phyloP scores from a whole-genome alignment of 2,888 invertebrate genomes.

The Oxystoma pomonae region DNA sequence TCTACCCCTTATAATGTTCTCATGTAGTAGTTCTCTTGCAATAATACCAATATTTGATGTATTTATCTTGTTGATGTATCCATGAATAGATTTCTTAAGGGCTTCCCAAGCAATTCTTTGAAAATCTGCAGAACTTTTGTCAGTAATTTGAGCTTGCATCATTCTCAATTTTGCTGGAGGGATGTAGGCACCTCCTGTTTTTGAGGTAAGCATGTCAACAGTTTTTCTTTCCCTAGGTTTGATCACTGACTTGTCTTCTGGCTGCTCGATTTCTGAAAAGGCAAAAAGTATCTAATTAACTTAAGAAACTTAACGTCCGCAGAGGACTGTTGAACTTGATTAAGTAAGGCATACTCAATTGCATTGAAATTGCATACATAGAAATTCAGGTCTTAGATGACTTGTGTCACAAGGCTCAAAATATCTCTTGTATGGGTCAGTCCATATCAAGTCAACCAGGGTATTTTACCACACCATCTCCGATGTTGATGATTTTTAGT shows the following conservation, averaged over 20 bases:
- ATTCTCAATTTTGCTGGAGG: slow-evolving; percentile 93
- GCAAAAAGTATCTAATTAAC: no score
- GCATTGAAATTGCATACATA: no score
- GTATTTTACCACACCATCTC: no score
- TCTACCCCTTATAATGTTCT: slow-evolving; percentile 93
- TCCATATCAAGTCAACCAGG: no score
- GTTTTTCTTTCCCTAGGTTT: slow-evolving; percentile 48
- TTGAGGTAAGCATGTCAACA: slow-evolving; percentile 71
- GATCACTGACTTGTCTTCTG: slow-evolving; percentile 36
- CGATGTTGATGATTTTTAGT: no score
- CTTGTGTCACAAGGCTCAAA: no score
- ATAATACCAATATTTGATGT: slow-evolving; percentile 91
- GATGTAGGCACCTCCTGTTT: slow-evolving; percentile 94
- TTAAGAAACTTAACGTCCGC: no score
- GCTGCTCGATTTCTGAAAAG: slow-evolving; percentile 22
- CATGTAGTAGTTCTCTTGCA: slow-evolving; percentile 84
- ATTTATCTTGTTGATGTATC: slow-evolving; percentile 97
- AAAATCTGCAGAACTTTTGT: slow-evolving; percentile 91
- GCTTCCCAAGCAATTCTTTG: slow-evolving; percentile 99
- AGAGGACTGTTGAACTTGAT: no score
- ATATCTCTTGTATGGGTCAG: no score
- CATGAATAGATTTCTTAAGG: slow-evolving; percentile 96
- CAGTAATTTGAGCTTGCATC: slow-evolving; percentile 95
- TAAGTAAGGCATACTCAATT: no score
- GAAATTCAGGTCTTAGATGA: no score